Evolutionary conservation across 2,888 invertebrate species (phyloP).

Genomic region (Aleiodes testaceus): DNA sequence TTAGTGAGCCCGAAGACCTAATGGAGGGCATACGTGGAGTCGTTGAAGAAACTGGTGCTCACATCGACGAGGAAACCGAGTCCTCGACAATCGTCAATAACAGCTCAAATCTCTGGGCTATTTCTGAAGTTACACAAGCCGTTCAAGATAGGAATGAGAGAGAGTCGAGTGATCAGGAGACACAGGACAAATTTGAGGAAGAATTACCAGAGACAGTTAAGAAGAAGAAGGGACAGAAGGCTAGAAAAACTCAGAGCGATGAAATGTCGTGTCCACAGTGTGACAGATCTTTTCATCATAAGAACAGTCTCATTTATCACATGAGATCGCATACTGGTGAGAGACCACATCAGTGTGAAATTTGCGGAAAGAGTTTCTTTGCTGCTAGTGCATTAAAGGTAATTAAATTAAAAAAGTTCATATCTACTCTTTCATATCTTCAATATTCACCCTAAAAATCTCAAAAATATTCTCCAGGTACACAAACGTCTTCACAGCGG

Average conservation of each 20-base stretch:
- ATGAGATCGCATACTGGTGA: conserved; percentile 85
- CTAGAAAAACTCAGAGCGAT: conserved; percentile 57
- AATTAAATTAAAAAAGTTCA: conserved; percentile 42
- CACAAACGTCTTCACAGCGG: conserved; percentile 88
- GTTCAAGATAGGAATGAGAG: conserved; percentile 54
- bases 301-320: conserved; percentile 90
- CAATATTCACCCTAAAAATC: neutral
- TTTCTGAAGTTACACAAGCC: conserved; percentile 59
- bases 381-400: conserved; percentile 88
- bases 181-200: conserved; percentile 59
- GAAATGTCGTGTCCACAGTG: conserved; percentile 80
- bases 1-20: conserved; percentile 89
- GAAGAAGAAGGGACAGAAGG: conserved; percentile 64
- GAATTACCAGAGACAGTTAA: conserved; percentile 61
- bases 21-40: conserved; percentile 89
- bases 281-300: conserved; percentile 83
- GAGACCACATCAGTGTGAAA: conserved; percentile 84
- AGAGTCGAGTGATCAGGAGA: conserved; percentile 56
- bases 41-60: conserved; percentile 71
- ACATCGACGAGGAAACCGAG: conserved; percentile 70
- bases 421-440: neutral
- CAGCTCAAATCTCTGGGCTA: conserved; percentile 64
- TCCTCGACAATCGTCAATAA: conserved; percentile 61
- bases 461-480: conserved; percentile 73
- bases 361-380: conserved; percentile 89